Conservation (phyloP, 2,113 vertebrate species). For the Ammodytes marinus region DNA sequence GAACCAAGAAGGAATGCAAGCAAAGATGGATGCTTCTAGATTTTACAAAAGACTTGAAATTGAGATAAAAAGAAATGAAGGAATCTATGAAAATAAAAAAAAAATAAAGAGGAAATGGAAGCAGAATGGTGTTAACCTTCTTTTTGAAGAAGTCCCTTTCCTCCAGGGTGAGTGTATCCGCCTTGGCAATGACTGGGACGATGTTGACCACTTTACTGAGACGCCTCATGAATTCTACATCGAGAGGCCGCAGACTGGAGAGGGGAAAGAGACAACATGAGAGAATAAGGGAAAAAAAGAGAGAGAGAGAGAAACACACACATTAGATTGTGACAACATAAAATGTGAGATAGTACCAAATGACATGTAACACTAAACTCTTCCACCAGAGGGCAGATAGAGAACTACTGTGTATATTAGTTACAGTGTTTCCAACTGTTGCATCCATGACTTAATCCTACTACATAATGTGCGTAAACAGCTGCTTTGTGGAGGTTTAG, state of each 20-base stretch:
- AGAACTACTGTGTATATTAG: not conserved
- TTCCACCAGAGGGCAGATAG: slow-evolving; percentile 66
- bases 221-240: slow-evolving; percentile 98
- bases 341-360: not conserved
- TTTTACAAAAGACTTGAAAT: not conserved
- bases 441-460: slow-evolving; percentile 12
- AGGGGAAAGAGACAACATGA: not conserved
- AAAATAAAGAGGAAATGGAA: not conserved
- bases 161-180: slow-evolving; percentile 96
- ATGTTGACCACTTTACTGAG: slow-evolving; percentile 99
- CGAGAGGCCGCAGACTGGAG: slow-evolving; percentile 92
- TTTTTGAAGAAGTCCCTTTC: slow-evolving; percentile 98
- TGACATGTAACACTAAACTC: not conserved
- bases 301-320: not conserved
- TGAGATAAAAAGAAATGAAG: not conserved
- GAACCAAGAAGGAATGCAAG: not conserved
- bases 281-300: not conserved
- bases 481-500: slow-evolving; percentile 18
- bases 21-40: not conserved
- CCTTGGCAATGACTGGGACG: slow-evolving; percentile 97
- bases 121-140: slow-evolving; percentile 83
- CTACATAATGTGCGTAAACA: slow-evolving; percentile 1
- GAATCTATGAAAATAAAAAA: not conserved
- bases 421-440: not conserved
- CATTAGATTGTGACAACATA: not conserved